phyloP scores from a whole-genome alignment of 2,888 invertebrate genomes.

The Hartigia nigra region DNA sequence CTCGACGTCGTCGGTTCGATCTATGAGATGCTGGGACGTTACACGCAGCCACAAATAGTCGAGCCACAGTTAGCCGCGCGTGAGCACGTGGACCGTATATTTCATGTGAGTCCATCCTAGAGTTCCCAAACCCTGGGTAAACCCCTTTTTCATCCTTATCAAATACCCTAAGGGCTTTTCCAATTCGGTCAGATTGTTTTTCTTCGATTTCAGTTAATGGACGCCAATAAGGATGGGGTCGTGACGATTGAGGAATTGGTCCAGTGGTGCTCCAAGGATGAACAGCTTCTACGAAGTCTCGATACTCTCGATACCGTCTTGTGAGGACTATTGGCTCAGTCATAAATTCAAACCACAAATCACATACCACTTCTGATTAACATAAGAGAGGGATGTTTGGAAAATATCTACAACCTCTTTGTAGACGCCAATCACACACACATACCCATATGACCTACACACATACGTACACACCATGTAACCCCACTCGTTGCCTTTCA shows the following conservation, averaged over 20 bases:
- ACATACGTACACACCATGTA: neutral
- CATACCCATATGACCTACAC: neutral
- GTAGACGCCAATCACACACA: neutral
- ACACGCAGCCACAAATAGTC: conserved; percentile 79
- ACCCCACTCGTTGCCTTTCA: conserved; percentile 2
- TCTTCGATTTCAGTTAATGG: conserved; percentile 74
- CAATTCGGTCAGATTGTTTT: neutral
- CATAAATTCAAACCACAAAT: conserved; percentile 7
- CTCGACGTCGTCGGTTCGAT: conserved; percentile 84
- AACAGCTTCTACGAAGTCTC: conserved; percentile 75
- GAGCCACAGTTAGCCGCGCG: conserved; percentile 75
- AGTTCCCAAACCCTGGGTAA: neutral
- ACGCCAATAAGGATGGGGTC: conserved; percentile 82
- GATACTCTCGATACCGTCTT: conserved; percentile 81
- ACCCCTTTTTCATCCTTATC: neutral
- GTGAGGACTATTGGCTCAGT: conserved; percentile 67
- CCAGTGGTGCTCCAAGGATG: conserved; percentile 81
- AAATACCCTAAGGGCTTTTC: neutral
- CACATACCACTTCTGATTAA: neutral
- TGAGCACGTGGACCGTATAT: conserved; percentile 88
- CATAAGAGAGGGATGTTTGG: neutral
- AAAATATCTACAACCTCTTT: neutral
- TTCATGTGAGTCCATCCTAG: conserved; percentile 74
- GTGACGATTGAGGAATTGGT: conserved; percentile 85
- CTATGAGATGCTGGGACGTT: conserved; percentile 87